These are phyloP conservation scores for Orthosia incerta DNA, from an alignment of 2,888 invertebrate genomes.

Conservation along the genomic window DNA sequence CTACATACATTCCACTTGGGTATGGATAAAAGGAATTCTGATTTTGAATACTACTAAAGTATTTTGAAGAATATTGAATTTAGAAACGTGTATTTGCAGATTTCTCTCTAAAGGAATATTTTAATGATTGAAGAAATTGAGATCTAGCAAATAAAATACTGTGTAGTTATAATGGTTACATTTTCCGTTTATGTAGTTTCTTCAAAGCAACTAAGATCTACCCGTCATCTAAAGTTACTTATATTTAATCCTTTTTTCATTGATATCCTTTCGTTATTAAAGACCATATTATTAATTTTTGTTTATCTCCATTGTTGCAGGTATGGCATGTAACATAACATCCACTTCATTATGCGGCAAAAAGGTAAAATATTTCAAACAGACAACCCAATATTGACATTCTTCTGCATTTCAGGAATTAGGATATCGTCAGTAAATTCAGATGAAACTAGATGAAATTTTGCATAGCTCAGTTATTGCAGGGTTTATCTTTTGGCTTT, in stretches of 20 bases:
- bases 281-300: slow-evolving; percentile 8
- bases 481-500: no score
- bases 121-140: not conserved
- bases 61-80: not conserved
- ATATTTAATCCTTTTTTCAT: not conserved
- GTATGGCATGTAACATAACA: slow-evolving; percentile 25
- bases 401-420: not conserved
- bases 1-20: slow-evolving; percentile 23
- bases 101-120: not conserved
- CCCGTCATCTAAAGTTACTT: no score
- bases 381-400: not conserved
- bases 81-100: not conserved
- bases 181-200: not conserved
- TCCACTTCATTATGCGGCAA: not conserved
- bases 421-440: not conserved
- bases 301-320: slow-evolving; percentile 44
- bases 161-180: not conserved
- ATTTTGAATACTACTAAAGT: slow-evolving; percentile 22
- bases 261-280: not conserved
- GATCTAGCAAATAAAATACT: not conserved
- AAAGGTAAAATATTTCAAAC: slow-evolving; percentile 27
- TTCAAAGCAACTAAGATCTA: not conserved
- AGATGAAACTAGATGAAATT: no score
- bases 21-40: slow-evolving; percentile 37
- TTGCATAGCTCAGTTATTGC: not conserved